Conservation (phyloP, 2,888 invertebrate genomes). For the Eilema depressum region DNA sequence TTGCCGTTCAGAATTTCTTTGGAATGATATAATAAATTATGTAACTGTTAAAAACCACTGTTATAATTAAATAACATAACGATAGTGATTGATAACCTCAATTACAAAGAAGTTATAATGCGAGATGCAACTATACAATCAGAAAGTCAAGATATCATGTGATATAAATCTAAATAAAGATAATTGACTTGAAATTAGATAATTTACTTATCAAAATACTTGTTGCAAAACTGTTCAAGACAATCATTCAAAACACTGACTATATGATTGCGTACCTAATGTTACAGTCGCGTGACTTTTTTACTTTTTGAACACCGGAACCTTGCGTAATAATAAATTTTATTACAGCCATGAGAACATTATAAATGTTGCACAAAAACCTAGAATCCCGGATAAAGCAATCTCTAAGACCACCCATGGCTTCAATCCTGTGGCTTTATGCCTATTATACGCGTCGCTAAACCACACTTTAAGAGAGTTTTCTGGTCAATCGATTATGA, state of each 20-base stretch:
- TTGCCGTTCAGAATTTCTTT: background rate
- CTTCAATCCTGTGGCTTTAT: background rate
- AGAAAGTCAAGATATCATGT: slow-evolving; percentile 6
- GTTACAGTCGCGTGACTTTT: slow-evolving; percentile 45
- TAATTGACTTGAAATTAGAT: slow-evolving; percentile 13
- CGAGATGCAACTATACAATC: background rate
- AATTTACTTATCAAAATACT: slow-evolving; percentile 22
- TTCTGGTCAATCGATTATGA: background rate
- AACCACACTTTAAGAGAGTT: background rate
- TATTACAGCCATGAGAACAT: slow-evolving; percentile 21
- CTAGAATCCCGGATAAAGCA: slow-evolving; percentile 9
- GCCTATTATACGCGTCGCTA: background rate
- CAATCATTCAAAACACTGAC: slow-evolving; percentile 29
- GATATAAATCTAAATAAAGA: slow-evolving; percentile 5
- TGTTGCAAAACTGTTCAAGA: slow-evolving; percentile 41
- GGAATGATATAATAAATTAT: background rate
- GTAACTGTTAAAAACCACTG: background rate
- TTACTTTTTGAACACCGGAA: slow-evolving; percentile 28
- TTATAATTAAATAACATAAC: background rate
- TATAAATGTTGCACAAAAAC: slow-evolving; percentile 9
- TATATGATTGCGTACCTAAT: slow-evolving; percentile 43
- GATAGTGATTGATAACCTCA: background rate
- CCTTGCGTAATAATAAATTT: slow-evolving; percentile 23
- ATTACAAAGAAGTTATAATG: background rate
- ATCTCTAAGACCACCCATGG: slow-evolving; percentile 17